Percentiles rank a stretch among this genome's conserved stretches.
Conservation (phyloP, 2,113 vertebrate species). For the Halcyon malimbica region DNA sequence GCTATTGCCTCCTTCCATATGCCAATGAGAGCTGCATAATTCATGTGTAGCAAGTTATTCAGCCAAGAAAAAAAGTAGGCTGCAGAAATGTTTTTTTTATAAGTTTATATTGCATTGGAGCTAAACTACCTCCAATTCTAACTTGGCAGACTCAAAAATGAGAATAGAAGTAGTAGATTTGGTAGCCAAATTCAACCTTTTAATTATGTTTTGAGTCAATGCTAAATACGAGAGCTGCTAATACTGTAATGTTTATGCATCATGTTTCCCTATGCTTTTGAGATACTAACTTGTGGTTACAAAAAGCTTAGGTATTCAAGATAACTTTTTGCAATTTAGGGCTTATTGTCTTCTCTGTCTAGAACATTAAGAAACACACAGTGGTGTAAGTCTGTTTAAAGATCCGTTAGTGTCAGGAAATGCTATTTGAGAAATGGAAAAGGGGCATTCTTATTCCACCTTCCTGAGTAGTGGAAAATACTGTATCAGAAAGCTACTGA, state of each 20-base stretch:
- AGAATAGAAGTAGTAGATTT: constrained; percentile 44
- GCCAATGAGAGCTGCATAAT: constrained; percentile 45
- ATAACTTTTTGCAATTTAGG: not conserved
- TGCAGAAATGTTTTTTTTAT: not conserved
- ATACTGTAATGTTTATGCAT: not conserved
- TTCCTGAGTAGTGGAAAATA: not conserved
- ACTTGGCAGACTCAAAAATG: constrained; percentile 40
- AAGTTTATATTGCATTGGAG: constrained; percentile 4
- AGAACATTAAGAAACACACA: not conserved
- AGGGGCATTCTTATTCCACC: not conserved
- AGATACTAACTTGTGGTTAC: not conserved
- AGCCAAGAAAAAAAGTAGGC: not conserved
- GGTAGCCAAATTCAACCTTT: constrained; percentile 42
- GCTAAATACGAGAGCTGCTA: constrained; percentile 34
- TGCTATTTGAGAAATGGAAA: not conserved
- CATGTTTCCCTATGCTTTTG: not conserved
- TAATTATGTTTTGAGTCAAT: constrained; percentile 23
- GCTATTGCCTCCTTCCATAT: constrained; percentile 4
- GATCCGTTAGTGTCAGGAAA: not conserved
- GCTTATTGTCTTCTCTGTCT: constrained; percentile 18
- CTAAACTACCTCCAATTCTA: constrained; percentile 36
- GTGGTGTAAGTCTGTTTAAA: not conserved
- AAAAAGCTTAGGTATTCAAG: not conserved
- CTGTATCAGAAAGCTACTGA: not conserved
- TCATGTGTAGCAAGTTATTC: constrained; percentile 39